A percentile compares a stretch with the other conserved stretches of the same genome.
Evolutionary conservation across 2,797 vertebrate species (phyloP).

Genomic region (Serranus cabrilla): DNA sequence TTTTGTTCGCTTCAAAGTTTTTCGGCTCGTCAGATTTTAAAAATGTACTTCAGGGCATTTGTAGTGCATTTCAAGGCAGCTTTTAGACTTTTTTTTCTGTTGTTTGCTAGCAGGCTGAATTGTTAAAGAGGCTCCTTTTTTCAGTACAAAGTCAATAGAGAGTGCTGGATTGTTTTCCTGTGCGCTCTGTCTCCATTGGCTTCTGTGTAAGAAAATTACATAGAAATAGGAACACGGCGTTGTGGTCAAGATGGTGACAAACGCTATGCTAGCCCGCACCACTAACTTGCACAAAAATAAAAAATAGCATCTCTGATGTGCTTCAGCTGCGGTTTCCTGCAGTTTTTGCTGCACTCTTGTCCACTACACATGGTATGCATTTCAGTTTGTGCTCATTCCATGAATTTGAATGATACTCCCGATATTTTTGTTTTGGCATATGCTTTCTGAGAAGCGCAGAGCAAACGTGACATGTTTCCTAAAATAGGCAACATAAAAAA

Average conservation of each 20-base stretch:
- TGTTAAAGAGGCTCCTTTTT: no score
- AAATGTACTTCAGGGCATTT: no score
- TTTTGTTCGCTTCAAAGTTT: no score
- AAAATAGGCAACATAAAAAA: neutral
- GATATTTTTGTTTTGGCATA: neutral
- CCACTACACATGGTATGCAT: neutral
- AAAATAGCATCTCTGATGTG: neutral
- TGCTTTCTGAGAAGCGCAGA: conserved; percentile 3
- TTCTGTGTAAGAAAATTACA: no score
- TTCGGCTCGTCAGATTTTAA: no score
- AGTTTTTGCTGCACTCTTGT: neutral
- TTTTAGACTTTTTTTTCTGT: no score
- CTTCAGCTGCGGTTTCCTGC: neutral
- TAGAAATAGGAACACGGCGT: no score
- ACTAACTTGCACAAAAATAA: neutral
- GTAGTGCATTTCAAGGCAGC: no score
- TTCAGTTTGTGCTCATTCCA: neutral
- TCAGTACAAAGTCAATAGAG: no score
- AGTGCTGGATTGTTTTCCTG: no score
- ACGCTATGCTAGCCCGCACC: neutral
- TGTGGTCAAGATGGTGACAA: neutral
- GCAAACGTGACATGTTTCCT: conserved; percentile 7
- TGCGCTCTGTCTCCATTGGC: no score
- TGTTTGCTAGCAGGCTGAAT: no score
- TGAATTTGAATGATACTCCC: neutral